Percentiles rank a stretch among this genome's conserved stretches.
Evolutionary conservation across 1,140 invertebrate species (phyloP).

Genomic region (Drosophila athabasca): DNA sequence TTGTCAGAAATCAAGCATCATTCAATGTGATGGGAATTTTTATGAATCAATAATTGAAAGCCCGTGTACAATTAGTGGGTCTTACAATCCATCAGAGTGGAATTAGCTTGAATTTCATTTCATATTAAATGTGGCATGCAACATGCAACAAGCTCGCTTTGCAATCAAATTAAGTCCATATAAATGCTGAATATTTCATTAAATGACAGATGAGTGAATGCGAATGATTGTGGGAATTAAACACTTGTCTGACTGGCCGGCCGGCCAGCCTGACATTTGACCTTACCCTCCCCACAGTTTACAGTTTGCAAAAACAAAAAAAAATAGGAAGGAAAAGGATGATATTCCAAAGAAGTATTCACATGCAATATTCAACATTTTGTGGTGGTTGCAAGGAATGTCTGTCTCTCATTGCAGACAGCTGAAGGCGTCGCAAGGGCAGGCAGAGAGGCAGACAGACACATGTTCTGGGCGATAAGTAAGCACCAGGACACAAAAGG

Average conservation of each 20-base stretch:
- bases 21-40: slow-evolving; percentile 70
- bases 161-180: slow-evolving; percentile 53
- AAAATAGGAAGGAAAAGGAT: no score
- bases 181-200: slow-evolving; percentile 48
- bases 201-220: not conserved
- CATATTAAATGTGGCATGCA: slow-evolving; percentile 20
- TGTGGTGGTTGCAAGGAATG: slow-evolving; percentile 48
- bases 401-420: slow-evolving; percentile 26
- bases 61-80: slow-evolving; percentile 27
- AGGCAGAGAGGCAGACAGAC: slow-evolving; percentile 29
- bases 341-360: not conserved
- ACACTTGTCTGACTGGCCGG: slow-evolving; percentile 8
- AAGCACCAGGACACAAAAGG: slow-evolving; percentile 39
- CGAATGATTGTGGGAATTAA: slow-evolving; percentile 45
- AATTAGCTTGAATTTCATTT: slow-evolving; percentile 47
- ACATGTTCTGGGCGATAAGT: slow-evolving; percentile 63
- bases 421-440: slow-evolving; percentile 21
- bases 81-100: slow-evolving; percentile 3
- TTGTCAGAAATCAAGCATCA: slow-evolving; percentile 61
- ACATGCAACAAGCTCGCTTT: slow-evolving; percentile 3
- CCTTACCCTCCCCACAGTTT: slow-evolving; percentile 24
- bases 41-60: slow-evolving; percentile 13
- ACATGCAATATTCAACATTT: slow-evolving; percentile 56
- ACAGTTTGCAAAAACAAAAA: slow-evolving; percentile 9
- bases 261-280: slow-evolving; percentile 25